Conservation (phyloP, 2,888 invertebrate species). For the Drosophila macrospina region DNA sequence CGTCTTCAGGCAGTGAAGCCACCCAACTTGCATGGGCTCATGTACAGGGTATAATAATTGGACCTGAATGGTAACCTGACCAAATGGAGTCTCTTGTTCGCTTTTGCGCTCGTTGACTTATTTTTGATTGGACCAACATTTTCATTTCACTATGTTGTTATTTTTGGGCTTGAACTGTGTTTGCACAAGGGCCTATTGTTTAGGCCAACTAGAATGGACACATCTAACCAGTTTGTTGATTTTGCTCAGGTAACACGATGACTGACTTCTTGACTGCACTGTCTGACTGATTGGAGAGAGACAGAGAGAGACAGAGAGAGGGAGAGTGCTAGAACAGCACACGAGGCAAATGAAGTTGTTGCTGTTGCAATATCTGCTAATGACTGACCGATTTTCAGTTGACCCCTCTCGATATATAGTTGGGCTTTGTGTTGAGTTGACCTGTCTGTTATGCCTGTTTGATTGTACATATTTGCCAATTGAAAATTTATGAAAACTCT, state of each 20-base stretch:
- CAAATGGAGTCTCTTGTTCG: slow-evolving; percentile 40
- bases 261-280: slow-evolving; percentile 35
- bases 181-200: slow-evolving; percentile 58
- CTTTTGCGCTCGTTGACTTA: slow-evolving; percentile 52
- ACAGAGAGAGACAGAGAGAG: too few relatives aligned
- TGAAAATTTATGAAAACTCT: slow-evolving; percentile 52
- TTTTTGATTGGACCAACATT: slow-evolving; percentile 65
- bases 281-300: slow-evolving; percentile 29
- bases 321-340: slow-evolving; percentile 28
- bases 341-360: slow-evolving; percentile 23
- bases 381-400: slow-evolving; percentile 50
- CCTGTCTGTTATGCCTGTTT: slow-evolving; percentile 6
- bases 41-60: slow-evolving; percentile 22
- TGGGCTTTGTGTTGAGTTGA: neutral
- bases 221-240: slow-evolving; percentile 59
- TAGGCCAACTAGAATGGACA: slow-evolving; percentile 34
- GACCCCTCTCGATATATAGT: slow-evolving; percentile 19
- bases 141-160: slow-evolving; percentile 64
- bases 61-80: slow-evolving; percentile 26
- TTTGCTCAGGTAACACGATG: slow-evolving; percentile 35
- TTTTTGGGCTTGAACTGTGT: slow-evolving; percentile 39
- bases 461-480: slow-evolving; percentile 44
- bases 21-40: too few relatives aligned
- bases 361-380: slow-evolving; percentile 40
- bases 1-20: too few relatives aligned